Conservation (phyloP, 1,140 invertebrate species). For the Episyrphus balteatus region DNA sequence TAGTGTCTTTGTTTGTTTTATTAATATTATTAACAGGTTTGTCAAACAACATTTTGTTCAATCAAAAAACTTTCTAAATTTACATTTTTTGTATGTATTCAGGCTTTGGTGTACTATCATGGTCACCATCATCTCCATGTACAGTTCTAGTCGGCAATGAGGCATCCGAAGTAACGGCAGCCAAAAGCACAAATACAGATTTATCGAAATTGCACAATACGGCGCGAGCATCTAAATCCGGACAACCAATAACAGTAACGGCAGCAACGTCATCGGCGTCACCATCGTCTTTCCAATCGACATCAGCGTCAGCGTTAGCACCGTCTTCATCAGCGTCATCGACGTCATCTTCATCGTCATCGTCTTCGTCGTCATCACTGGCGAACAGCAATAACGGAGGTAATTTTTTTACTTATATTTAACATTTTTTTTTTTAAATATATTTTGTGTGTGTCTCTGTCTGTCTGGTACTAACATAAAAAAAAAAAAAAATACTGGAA, state of each 20-base stretch:
- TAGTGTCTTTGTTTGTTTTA: conserved; percentile 66
- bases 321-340: conserved; percentile 24
- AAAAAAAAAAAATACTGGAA: conserved; percentile 9
- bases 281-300: conserved; percentile 17
- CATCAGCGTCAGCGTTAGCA: conserved; percentile 20
- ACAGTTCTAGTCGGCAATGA: conserved; percentile 64
- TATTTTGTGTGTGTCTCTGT: too few species aligned
- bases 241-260: conserved; percentile 49
- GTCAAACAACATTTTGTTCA: conserved; percentile 11
- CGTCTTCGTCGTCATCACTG: conserved; percentile 25
- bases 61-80: background rate
- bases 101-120: conserved; percentile 70
- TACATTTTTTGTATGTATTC: conserved; percentile 17
- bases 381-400: conserved; percentile 37
- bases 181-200: conserved; percentile 36
- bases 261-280: conserved; percentile 51
- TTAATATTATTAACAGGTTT: conserved; percentile 82
- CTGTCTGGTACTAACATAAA: too few species aligned
- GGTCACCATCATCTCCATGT: conserved; percentile 69
- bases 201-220: conserved; percentile 37
- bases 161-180: conserved; percentile 32
- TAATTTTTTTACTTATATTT: conserved; percentile 35
- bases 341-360: conserved; percentile 26
- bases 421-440: too few species aligned
- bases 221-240: conserved; percentile 45